Conservation (phyloP, 2,888 invertebrate genomes). For the Dynastes grantii region DNA sequence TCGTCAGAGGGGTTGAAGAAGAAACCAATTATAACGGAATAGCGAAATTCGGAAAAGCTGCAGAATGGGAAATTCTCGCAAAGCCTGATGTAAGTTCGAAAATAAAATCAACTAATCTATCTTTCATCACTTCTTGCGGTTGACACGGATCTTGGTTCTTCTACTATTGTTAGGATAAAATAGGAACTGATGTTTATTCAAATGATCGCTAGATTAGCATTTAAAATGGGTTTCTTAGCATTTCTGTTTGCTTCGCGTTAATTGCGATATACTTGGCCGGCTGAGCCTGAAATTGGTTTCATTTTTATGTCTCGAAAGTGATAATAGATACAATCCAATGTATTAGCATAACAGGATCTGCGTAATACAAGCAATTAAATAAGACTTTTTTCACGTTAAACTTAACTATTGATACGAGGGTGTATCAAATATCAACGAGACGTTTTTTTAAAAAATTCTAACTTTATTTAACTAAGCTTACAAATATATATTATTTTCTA, state of each 20-base stretch:
- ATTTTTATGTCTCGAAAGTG: constrained; percentile 20
- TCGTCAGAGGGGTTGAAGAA: constrained; percentile 62
- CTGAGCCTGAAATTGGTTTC: constrained; percentile 29
- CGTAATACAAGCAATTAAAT: constrained; percentile 15
- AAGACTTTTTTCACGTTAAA: neutral
- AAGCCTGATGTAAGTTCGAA: constrained; percentile 63
- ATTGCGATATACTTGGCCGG: constrained; percentile 30
- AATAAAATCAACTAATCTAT: neutral
- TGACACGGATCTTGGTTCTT: constrained; percentile 13
- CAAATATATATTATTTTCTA: too few species aligned
- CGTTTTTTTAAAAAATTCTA: too few species aligned
- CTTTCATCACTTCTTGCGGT: constrained; percentile 3
- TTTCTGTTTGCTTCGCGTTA: neutral
- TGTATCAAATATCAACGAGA: too few species aligned
- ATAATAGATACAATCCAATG: constrained; percentile 23
- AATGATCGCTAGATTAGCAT: constrained; percentile 1
- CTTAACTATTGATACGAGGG: neutral
- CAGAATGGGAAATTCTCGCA: constrained; percentile 65
- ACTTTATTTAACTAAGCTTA: too few species aligned
- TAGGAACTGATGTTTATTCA: constrained; percentile 11
- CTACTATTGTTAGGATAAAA: neutral
- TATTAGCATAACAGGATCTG: constrained; percentile 27
- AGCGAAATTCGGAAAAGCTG: constrained; percentile 60
- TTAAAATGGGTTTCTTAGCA: constrained; percentile 1
- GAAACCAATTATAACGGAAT: constrained; percentile 62